Base-by-base conservation (phyloP, 2,888 invertebrate genomes). In the Carterocephalus palaemon region DNA sequence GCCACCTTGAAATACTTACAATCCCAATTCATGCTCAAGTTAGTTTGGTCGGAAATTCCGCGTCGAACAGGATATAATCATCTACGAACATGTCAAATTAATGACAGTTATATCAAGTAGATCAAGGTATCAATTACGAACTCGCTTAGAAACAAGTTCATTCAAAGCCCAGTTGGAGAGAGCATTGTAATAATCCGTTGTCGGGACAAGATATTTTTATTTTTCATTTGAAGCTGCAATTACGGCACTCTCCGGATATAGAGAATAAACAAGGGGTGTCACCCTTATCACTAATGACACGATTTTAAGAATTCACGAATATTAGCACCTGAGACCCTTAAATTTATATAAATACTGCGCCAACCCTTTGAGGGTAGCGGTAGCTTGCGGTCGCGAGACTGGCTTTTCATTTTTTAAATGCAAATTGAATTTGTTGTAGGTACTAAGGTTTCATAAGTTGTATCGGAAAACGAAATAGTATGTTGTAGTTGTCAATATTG, bases 251-350 rank as follows among this genome's bases (percentile, higher is more conserved):
- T 17, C 28, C 33, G 28, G 13, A 28, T 28, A 52, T 48, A 48
- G 46, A 70, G 78, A 77, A 75, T 73, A 76, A 68, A 73, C 52
- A 48, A 72, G 75, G 75, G 60, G 54, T 53, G 57, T 54, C 61
- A 67, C 74, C 77, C 70, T 75, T 67, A 70, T 75, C 77, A 76
- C 63, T 73, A 76, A 76, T 78, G 79, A 79, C 71, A 67, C 65
- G 67, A 70, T 62, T 48, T 43, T 43, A 45, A 45, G 45, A 45
- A 45, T 65, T 63, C 67, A 67, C 62, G 59, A 64, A 52, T 53
- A 53, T 59, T 62, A 57, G 59, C 80, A 81, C 80, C 80, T 81
- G 81, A 70, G 71, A 54, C 70, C 58, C 53, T 57, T 48, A 36
- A 54, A 62, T 52, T n/a, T 51, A 59, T 60, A 57, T 48, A 53